Percentiles rank a stretch among this genome's conserved stretches.
Conservation (phyloP, 2,113 vertebrate species). For the Diglossa brunneiventris region DNA sequence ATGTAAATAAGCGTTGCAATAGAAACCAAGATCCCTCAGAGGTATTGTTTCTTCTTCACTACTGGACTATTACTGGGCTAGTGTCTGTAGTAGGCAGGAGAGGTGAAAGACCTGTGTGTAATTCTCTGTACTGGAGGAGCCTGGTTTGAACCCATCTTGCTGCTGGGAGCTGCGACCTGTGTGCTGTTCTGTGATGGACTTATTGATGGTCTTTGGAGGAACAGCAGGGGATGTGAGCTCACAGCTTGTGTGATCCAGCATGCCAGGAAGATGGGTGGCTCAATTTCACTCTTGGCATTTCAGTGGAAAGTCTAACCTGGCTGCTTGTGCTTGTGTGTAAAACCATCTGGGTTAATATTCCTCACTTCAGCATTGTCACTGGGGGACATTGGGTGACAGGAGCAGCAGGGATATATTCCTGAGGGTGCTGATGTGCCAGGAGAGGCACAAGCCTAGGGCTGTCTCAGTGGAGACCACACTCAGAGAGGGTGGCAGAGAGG, state of each 20-base stretch:
- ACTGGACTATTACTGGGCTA: background rate
- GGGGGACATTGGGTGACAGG: background rate
- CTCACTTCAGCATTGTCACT: background rate
- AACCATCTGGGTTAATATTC: background rate
- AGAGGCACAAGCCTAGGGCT: background rate
- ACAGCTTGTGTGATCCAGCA: background rate
- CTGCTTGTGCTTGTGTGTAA: background rate
- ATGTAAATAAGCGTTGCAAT: background rate
- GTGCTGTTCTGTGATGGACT: background rate
- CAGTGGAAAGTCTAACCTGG: background rate
- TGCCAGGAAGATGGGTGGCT: background rate
- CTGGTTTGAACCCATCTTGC: background rate
- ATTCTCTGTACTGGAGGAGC: background rate
- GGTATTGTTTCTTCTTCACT: slow-evolving; percentile 31
- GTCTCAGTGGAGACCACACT: background rate
- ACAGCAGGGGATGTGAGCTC: background rate
- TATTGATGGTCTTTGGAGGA: background rate
- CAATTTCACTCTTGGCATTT: background rate
- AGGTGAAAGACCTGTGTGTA: background rate
- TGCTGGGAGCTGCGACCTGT: background rate
- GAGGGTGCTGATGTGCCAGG: background rate
- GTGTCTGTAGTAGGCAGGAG: background rate
- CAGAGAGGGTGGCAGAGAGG: background rate
- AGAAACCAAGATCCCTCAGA: slow-evolving; percentile 33
- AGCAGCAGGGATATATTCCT: background rate